These are phyloP conservation scores for Pseudotriccus pelzelni DNA, from an alignment of 2,797 vertebrate genomes.

Conservation along the genomic window DNA sequence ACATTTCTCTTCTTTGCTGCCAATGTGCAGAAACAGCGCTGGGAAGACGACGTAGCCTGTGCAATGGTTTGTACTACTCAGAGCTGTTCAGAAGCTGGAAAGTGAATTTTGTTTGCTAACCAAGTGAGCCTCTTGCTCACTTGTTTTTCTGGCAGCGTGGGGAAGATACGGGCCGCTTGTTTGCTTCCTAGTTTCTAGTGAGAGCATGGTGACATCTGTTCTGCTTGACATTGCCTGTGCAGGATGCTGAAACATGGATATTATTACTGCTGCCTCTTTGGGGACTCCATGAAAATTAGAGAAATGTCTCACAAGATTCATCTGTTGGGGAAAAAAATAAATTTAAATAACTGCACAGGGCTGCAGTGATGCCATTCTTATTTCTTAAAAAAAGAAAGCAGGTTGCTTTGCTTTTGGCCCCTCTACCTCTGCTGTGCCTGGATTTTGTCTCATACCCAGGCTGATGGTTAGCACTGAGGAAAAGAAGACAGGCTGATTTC, in stretches of 20 bases:
- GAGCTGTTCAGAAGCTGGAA: background rate
- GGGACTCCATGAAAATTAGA: background rate
- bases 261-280: background rate
- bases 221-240: background rate
- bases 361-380: background rate
- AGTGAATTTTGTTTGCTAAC: background rate
- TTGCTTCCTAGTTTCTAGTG: fast-evolving
- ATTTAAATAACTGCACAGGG: background rate
- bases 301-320: background rate
- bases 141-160: background rate
- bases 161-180: background rate
- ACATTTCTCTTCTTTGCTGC: background rate
- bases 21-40: background rate
- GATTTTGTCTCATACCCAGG: background rate
- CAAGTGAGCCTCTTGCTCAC: fast-evolving
- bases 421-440: background rate
- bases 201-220: background rate
- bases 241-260: background rate
- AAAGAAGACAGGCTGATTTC: background rate
- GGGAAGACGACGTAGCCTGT: fast-evolving
- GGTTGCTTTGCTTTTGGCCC: background rate
- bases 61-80: background rate
- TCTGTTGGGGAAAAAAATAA: background rate
- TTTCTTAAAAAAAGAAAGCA: background rate
- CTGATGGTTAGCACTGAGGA: background rate